A percentile compares a stretch with the other conserved stretches of the same genome.
Evolutionary conservation across 2,797 vertebrate genomes (phyloP).

Genomic region (Nasua narica): DNA sequence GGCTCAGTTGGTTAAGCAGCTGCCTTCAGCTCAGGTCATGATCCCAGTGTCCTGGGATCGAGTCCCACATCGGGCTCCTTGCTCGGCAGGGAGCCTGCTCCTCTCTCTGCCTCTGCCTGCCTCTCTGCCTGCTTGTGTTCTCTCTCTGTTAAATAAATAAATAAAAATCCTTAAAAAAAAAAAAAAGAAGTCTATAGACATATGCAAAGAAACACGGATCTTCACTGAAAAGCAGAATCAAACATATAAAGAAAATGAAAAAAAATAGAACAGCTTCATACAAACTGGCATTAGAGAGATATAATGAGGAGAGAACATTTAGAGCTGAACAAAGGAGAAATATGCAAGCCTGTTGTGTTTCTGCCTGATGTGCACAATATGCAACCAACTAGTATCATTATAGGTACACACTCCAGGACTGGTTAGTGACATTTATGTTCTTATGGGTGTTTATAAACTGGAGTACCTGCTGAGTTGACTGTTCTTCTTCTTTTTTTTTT

Average conservation of each 20-base stretch:
- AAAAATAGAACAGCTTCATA: background rate
- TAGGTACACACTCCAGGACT: background rate
- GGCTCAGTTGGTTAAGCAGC: no score
- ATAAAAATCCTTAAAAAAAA: no score
- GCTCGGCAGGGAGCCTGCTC: no score
- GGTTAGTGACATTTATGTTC: background rate
- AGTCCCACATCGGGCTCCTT: no score
- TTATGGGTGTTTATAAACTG: background rate
- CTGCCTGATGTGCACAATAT: background rate
- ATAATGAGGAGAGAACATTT: background rate
- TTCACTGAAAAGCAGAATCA: background rate
- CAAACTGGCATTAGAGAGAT: background rate
- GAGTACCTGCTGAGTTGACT: background rate
- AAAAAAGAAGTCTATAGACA: background rate
- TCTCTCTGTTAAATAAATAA: no score
- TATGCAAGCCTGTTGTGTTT: background rate
- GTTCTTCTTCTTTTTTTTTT: no score
- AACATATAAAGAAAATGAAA: background rate
- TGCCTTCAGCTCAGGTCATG: no score
- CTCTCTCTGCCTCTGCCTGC: no score
- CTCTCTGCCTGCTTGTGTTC: no score
- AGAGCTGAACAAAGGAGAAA: background rate
- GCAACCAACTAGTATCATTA: background rate
- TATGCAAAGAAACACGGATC: background rate
- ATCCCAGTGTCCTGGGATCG: no score